A percentile compares a stretch with the other conserved stretches of the same genome.
phyloP scores from a whole-genome alignment of 1,140 invertebrate species.

The Plodia interpunctella region DNA sequence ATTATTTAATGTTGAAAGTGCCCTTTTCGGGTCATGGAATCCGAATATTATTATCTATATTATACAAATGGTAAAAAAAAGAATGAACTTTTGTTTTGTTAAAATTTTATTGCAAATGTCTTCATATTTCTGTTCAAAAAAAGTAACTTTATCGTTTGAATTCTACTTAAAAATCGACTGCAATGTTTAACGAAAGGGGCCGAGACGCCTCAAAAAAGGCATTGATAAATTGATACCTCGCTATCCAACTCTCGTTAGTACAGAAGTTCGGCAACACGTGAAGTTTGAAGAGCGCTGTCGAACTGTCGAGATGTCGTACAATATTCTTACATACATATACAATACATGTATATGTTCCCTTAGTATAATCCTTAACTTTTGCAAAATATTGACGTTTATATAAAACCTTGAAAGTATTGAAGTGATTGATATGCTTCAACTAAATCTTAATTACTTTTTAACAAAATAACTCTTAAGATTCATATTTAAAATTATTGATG shows the following conservation, averaged over 20 bases:
- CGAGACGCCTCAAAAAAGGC: slow-evolving; percentile 2
- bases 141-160: background rate
- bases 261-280: slow-evolving; percentile 8
- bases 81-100: too few relatives aligned
- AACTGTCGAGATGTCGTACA: background rate
- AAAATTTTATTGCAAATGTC: too few relatives aligned
- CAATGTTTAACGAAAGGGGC: background rate
- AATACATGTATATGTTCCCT: background rate
- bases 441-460: too few relatives aligned
- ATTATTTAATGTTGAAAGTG: background rate
- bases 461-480: too few relatives aligned
- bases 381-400: too few relatives aligned
- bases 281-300: slow-evolving; percentile 8
- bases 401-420: too few relatives aligned
- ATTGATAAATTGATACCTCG: slow-evolving; percentile 11
- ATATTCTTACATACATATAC: background rate
- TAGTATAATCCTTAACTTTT: too few relatives aligned
- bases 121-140: background rate
- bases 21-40: slow-evolving; percentile 2
- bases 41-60: background rate
- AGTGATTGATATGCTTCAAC: too few relatives aligned
- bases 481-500: too few relatives aligned
- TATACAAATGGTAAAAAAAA: background rate
- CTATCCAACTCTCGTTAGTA: slow-evolving; percentile 8
- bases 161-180: background rate